Percentiles rank a stretch among this genome's conserved stretches.
These are phyloP conservation scores for Odontamblyopus rebecca DNA, from an alignment of 2,797 vertebrate genomes.

Conservation along the genomic window DNA sequence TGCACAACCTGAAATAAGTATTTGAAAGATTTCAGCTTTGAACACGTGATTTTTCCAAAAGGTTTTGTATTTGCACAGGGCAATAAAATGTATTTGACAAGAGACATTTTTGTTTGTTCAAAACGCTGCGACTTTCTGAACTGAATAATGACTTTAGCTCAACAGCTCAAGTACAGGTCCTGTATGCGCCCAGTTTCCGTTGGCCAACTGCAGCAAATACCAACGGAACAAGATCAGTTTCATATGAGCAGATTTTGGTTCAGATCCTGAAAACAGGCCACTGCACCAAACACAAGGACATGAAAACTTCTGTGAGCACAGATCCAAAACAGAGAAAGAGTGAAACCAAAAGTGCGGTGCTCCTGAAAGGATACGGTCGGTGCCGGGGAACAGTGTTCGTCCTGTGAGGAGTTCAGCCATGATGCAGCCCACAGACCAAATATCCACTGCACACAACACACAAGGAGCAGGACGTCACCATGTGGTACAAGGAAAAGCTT, in stretches of 20 bases:
- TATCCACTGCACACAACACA: conserved; percentile 84
- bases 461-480: background rate
- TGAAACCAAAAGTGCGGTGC: background rate
- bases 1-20: too few species aligned
- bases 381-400: conserved; percentile 95
- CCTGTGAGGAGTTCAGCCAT: conserved; percentile 98
- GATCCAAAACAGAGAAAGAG: background rate
- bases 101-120: too few species aligned
- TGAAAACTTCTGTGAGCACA: background rate
- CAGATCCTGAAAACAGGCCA: background rate
- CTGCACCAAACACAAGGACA: background rate
- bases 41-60: too few species aligned
- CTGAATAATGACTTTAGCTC: too few species aligned
- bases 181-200: too few species aligned
- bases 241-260: background rate
- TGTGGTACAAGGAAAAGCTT: too few species aligned
- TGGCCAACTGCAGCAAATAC: background rate
- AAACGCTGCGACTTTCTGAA: too few species aligned
- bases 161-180: too few species aligned
- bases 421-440: conserved; percentile 99
- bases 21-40: too few species aligned
- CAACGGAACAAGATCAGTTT: background rate
- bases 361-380: conserved; percentile 97
- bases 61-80: too few species aligned
- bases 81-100: too few species aligned